Percentiles rank a stretch among this genome's conserved stretches.
Evolutionary conservation across 1,140 invertebrate genomes (phyloP).

Genomic region (Penaeus japonicus): DNA sequence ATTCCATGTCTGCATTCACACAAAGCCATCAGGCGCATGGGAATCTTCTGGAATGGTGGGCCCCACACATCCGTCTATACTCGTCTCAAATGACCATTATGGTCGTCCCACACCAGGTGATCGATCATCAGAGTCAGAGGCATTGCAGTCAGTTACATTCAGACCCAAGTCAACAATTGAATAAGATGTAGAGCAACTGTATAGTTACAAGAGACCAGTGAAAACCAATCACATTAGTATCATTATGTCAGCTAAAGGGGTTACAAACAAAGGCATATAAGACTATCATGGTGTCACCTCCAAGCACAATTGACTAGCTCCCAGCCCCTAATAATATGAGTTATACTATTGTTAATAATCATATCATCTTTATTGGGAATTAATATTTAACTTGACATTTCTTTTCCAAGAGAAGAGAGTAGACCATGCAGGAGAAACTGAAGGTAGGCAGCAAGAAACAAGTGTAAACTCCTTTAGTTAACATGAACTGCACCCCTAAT

Average conservation of each 20-base stretch:
- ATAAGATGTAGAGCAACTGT: conserved; percentile 13
- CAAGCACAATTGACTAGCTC: conserved; percentile 50
- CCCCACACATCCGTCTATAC: conserved; percentile 33
- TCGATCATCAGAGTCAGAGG: conserved; percentile 19
- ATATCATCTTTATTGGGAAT: conserved; percentile 9
- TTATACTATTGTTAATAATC: conserved; percentile 34
- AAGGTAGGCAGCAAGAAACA: conserved; percentile 28
- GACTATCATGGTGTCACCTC: conserved; percentile 44
- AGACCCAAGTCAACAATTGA: background rate
- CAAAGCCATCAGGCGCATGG: conserved; percentile 33
- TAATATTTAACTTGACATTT: background rate
- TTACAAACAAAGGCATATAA: conserved; percentile 37
- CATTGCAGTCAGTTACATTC: conserved; percentile 15
- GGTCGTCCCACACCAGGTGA: background rate
- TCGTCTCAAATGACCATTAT: background rate
- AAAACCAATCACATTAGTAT: conserved; percentile 37
- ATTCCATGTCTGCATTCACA: conserved; percentile 35
- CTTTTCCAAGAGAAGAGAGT: background rate
- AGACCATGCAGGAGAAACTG: conserved; percentile 35
- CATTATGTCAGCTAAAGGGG: conserved; percentile 19
- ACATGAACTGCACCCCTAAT: conserved; percentile 43
- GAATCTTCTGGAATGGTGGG: conserved; percentile 34
- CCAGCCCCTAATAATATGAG: conserved; percentile 45
- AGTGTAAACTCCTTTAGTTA: conserved; percentile 33
- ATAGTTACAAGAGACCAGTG: background rate